Evolutionary conservation across 2,113 vertebrate genomes (phyloP).

Genomic region (Sinocyclocheilus maitianheensis): DNA sequence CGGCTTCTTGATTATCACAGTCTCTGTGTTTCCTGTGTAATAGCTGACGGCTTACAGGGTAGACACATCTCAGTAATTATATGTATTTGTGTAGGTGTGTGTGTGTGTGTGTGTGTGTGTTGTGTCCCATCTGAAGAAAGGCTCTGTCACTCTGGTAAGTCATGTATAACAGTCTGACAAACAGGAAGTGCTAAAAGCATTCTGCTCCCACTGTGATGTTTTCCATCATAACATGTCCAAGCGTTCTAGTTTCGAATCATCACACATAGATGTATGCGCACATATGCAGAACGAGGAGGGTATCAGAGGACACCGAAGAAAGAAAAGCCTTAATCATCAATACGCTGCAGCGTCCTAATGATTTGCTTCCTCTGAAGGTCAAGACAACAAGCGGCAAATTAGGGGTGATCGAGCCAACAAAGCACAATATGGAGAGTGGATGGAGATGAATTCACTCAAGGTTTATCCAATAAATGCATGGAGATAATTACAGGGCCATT

Average conservation of each 20-base stretch:
- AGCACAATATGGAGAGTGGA: constrained; percentile 32
- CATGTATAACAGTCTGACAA: background rate
- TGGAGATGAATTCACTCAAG: constrained; percentile 34
- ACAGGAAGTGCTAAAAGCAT: constrained; percentile 13
- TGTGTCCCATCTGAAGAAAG: constrained; percentile 13
- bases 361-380: constrained; percentile 49
- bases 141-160: constrained; percentile 13
- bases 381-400: constrained; percentile 34
- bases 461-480: constrained; percentile 40
- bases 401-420: constrained; percentile 35
- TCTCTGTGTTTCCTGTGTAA: background rate
- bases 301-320: constrained; percentile 7
- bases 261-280: constrained; percentile 1
- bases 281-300: background rate
- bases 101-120: background rate
- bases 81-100: background rate
- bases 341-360: constrained; percentile 17
- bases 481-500: constrained; percentile 47
- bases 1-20: background rate
- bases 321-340: constrained; percentile 26
- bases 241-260: constrained; percentile 11
- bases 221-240: constrained; percentile 32
- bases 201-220: background rate
- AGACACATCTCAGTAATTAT: constrained; percentile 24
- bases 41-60: background rate